Percentiles rank a stretch among this genome's conserved stretches.
Evolutionary conservation across 2,888 invertebrate genomes (phyloP).

Genomic region (Priocnemis perturbator): DNA sequence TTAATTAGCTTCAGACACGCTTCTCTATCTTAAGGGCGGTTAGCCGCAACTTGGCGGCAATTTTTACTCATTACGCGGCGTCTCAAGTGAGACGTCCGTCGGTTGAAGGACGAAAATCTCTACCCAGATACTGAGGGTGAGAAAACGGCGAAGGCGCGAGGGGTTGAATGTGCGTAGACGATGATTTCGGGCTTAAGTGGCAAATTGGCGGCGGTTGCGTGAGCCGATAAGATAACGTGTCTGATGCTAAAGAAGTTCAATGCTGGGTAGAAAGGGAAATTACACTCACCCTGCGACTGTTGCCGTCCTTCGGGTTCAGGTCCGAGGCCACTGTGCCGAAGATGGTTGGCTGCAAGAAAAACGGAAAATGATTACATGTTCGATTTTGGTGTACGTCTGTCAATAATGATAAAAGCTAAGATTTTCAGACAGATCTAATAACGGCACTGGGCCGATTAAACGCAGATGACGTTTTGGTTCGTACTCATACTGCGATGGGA

Average conservation of each 20-base stretch:
- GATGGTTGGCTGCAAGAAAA: constrained; percentile 79
- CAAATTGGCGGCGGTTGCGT: no score
- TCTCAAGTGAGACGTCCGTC: constrained; percentile 42
- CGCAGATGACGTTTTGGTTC: no score
- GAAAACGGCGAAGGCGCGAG: neutral
- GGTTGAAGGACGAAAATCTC: constrained; percentile 32
- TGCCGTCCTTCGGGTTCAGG: constrained; percentile 79
- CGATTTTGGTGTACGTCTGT: no score
- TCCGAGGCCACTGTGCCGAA: constrained; percentile 81
- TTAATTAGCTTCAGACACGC: constrained; percentile 64
- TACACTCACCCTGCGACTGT: constrained; percentile 79
- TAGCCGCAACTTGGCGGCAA: constrained; percentile 60
- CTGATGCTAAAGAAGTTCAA: no score
- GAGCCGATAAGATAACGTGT: no score
- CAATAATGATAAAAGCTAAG: no score
- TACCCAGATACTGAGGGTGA: neutral
- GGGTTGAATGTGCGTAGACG: neutral
- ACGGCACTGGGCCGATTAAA: no score
- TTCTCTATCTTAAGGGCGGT: constrained; percentile 55
- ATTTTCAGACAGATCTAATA: no score
- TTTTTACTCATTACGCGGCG: constrained; percentile 66
- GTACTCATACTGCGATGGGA: no score
- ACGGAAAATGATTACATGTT: constrained; percentile 35
- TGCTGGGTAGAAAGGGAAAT: neutral
- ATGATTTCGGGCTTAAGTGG: no score